A percentile compares a stretch with the other conserved stretches of the same genome.
These are phyloP conservation scores for Nephrotoma guestfalica DNA, from an alignment of 2,888 invertebrate genomes.

Conservation along the genomic window DNA sequence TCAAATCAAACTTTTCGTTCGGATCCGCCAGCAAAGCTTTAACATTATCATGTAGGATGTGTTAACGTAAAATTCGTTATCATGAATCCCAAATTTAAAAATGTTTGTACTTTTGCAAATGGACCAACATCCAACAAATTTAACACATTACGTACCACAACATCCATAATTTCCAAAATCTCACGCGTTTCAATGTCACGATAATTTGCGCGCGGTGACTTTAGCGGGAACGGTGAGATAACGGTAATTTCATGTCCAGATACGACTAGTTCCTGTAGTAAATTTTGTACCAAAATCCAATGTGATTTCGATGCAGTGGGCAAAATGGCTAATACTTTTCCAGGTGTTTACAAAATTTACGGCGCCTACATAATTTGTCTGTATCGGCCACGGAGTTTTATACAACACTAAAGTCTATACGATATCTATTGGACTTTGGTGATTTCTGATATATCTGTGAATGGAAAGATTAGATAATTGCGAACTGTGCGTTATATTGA, in stretches of 20 bases:
- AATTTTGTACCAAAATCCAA: conserved; percentile 22
- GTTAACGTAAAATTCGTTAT: conserved; percentile 7
- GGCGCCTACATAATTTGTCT: too few species aligned
- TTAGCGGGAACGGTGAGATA: conserved; percentile 22
- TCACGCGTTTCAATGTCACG: conserved; percentile 10
- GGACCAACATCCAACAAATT: not conserved
- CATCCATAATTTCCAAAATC: conserved; percentile 6
- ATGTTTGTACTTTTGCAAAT: not conserved
- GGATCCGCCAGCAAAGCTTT: conserved; percentile 12
- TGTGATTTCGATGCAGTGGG: conserved; percentile 15
- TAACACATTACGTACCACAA: not conserved
- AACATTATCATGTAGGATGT: conserved; percentile 7
- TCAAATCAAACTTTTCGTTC: conserved; percentile 17
- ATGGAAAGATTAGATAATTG: too few species aligned
- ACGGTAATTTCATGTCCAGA: conserved; percentile 29
- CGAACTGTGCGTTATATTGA: too few species aligned
- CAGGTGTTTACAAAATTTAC: not conserved
- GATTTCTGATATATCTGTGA: too few species aligned
- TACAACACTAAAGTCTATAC: not conserved
- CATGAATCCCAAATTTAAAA: conserved; percentile 3
- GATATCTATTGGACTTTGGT: too few species aligned
- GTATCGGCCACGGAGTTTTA: not conserved
- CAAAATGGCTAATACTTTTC: not conserved
- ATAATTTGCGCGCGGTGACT: conserved; percentile 19
- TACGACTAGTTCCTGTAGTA: conserved; percentile 23